These are phyloP conservation scores for Xiphorhynchus erythropygius DNA, from an alignment of 2,797 vertebrate species.

Conservation along the genomic window DNA sequence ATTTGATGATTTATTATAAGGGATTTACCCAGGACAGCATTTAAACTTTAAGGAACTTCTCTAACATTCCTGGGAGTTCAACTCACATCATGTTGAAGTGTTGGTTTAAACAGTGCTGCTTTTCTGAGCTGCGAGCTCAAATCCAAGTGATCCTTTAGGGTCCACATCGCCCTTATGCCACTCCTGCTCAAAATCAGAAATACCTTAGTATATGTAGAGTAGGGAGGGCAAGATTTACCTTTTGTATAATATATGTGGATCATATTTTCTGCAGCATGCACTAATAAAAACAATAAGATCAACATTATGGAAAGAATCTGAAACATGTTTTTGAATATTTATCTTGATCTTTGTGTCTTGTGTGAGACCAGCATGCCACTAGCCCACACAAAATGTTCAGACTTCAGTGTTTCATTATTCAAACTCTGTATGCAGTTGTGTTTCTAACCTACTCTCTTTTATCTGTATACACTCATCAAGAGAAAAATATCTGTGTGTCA, in stretches of 20 bases:
- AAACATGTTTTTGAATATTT: not conserved
- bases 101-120: not conserved
- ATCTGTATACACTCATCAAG: not conserved
- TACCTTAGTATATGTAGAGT: not conserved
- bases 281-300: not conserved
- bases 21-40: not conserved
- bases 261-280: not conserved
- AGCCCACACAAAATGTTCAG: not conserved
- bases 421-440: not conserved
- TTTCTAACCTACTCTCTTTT: slow-evolving; percentile 37
- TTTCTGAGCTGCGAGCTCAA: not conserved
- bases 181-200: not conserved
- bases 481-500: slow-evolving; percentile 3
- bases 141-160: not conserved
- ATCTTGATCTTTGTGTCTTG: not conserved
- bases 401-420: not conserved
- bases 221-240: not conserved
- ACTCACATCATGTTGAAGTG: not conserved
- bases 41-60: not conserved
- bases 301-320: not conserved
- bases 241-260: not conserved
- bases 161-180: not conserved
- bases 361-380: not conserved
- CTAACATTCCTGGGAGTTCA: not conserved
- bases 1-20: not conserved